Evolutionary conservation across 2,888 invertebrate genomes (phyloP), one percentile per base, ranked within the genome.

Genomic region (Mantis religiosa): DNA sequence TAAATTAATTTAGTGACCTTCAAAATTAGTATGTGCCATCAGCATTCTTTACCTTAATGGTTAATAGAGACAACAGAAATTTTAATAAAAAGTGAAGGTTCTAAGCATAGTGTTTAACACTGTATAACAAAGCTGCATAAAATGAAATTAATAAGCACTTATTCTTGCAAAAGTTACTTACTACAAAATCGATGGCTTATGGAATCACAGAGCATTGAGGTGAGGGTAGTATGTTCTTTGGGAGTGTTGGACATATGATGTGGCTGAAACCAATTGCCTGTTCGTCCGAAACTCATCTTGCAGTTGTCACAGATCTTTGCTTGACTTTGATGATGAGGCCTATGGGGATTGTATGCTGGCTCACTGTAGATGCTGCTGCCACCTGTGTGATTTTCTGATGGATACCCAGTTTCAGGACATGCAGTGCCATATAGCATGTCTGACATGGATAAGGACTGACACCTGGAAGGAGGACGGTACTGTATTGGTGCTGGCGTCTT

Each of bases 291-390:
- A 27, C 88, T 89, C 86, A 89, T 89, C 92, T 96, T 96, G 92
- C 96, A 96, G 92, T 96, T 96, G 93, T 96, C 96, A 93, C 96
- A 96, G 92, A 96, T 96, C 93, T 96, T 96, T 91, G 96, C 93
- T 96, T 95, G 54, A 95, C 54, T 71, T 28, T 85, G 85, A n/a
- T 71, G 83, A 28, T 81, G 41, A 1, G 85, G 86, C 30, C 54
- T 41, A 41, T 85, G 85, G 12, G 71, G 83, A 91, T 83, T 92
- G 92, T 97, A 97, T 9, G 97, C 96, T 1, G 97, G 97, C 93
- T 97, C 97, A 92, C 97, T 97, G 92, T 97, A 97, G 90, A 97
- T 97, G 92, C 97, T 97, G 91, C 97, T 97, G 90, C 97, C 96
- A 54, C 95, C 95, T 91, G 83, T 89, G 15, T 86, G 83, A 12